Evolutionary conservation across 2,797 vertebrate genomes (phyloP), one percentile per base, ranked within the genome.

Genomic region (Scyliorhinus canicula): DNA sequence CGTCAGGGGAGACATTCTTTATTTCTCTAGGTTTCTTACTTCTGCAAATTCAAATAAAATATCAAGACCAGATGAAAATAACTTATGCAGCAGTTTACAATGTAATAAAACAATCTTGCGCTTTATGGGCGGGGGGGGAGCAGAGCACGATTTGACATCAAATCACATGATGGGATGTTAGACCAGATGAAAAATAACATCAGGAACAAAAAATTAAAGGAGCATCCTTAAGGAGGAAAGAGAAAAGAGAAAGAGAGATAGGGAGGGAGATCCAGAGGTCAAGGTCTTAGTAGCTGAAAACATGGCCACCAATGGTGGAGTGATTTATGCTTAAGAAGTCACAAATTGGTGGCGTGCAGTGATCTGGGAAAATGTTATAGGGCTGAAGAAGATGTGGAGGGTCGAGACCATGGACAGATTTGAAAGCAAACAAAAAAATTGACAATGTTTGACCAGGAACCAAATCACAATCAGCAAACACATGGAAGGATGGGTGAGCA

Each of bases 1-100:
- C 98, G 21, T 96, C 95, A 79, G 98, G 96, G 86, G 97, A 95
- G 95, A 98, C 97, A 9, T 96, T 98, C 96, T 97, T 98, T 79
- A 98, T 96, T 97, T 98, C 98, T 71, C 95, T 95, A 86, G 9
- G 24, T 95, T 97, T 98, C 96, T 97, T 98, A 96, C 96, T 97
- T 95, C 98, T 99, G 96, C 95, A 95, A 93, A 95, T 96, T 95
- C 7, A 35, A 95, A 67, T 77, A 93, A 28, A 96, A 14, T 85
- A 47, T 21, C 93, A 93, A 74, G 74, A 26, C 16, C 31, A 60
- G 50, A 44, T 35, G 40, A 77, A 77, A n/a, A 3, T 14, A 77
- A 3, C 3, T 77, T 16, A 74, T 74, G 40, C 3, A 40, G 71
- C 63, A 0, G 12, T 14, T 77, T 40, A 16, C 8, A 77, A 77